These are phyloP conservation scores for Glossosoma conforme DNA, from an alignment of 1,140 invertebrate species.

Conservation along the genomic window DNA sequence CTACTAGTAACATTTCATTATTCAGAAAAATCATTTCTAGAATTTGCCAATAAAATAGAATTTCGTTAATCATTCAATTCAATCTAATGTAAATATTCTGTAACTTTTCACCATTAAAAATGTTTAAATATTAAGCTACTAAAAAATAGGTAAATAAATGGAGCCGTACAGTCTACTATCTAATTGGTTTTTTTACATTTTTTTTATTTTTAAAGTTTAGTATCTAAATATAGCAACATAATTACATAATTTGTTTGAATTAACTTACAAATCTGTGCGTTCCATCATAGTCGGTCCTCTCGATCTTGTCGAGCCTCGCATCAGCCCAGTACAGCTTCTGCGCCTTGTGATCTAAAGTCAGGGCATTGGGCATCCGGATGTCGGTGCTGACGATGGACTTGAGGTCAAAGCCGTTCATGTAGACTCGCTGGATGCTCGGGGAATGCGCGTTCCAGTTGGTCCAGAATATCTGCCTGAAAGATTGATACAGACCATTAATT, in stretches of 20 bases:
- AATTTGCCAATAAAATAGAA: too few relatives aligned
- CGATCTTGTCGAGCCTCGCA: constrained; percentile 67
- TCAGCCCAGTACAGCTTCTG: constrained; percentile 80
- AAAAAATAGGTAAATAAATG: background rate
- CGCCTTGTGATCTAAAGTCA: constrained; percentile 67
- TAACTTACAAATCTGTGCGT: constrained; percentile 52
- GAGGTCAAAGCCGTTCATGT: constrained; percentile 57
- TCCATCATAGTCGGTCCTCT: constrained; percentile 71
- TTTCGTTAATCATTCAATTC: too few relatives aligned
- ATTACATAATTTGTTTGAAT: background rate
- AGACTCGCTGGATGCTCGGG: constrained; percentile 70
- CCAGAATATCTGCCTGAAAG: constrained; percentile 66
- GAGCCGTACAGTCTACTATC: background rate
- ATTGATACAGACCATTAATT: too few relatives aligned
- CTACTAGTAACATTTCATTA: too few relatives aligned
- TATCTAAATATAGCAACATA: too few relatives aligned
- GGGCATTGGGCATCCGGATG: constrained; percentile 78
- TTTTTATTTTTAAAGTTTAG: too few relatives aligned
- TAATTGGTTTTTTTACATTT: background rate
- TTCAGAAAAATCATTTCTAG: too few relatives aligned
- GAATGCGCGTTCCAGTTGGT: constrained; percentile 74
- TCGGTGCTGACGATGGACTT: constrained; percentile 69
- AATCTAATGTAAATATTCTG: too few relatives aligned
- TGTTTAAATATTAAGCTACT: too few relatives aligned
- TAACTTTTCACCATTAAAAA: too few relatives aligned